Evolutionary conservation across 2,797 vertebrate species (phyloP).

Genomic region (Pseudochromis fuscus): DNA sequence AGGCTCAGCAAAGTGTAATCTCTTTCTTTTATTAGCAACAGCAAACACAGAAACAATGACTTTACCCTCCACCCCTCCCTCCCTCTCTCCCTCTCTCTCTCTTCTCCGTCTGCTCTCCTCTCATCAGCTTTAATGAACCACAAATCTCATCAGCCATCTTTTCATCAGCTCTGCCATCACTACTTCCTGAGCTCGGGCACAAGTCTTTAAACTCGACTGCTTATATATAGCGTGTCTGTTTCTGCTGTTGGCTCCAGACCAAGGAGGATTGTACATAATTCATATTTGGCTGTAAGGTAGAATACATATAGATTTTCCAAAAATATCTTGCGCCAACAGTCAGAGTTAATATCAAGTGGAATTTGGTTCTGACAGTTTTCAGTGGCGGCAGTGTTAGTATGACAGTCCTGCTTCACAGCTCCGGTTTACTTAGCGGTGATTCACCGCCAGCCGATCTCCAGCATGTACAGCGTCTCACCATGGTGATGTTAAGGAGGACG

Average conservation of each 20-base stretch:
- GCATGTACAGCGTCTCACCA: conserved; percentile 48
- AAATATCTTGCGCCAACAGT: conserved; percentile 13
- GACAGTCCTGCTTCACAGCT: conserved; percentile 29
- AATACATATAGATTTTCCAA: conserved; percentile 18
- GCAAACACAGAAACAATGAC: conserved; percentile 79
- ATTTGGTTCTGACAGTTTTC: conserved; percentile 27
- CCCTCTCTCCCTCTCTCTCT: conserved; percentile 21
- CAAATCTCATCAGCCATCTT: conserved; percentile 79
- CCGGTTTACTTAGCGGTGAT: conserved; percentile 44
- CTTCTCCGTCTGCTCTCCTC: conserved; percentile 63
- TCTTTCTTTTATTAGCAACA: conserved; percentile 79
- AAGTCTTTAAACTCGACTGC: conserved; percentile 47
- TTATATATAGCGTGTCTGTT: conserved; percentile 14
- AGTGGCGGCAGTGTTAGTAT: conserved; percentile 17
- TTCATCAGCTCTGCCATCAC: conserved; percentile 67
- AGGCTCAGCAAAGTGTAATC: conserved; percentile 73
- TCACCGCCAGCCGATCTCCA: conserved; percentile 52
- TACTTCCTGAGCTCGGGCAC: conserved; percentile 53
- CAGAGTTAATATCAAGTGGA: conserved; percentile 25
- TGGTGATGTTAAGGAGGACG: conserved; percentile 33
- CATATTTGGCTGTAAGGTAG: conserved; percentile 32
- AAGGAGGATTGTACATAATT: conserved; percentile 25
- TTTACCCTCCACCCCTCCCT: conserved; percentile 56
- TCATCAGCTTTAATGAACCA: conserved; percentile 80
- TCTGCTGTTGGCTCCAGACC: conserved; percentile 36